phyloP scores from a whole-genome alignment of 2,113 vertebrate genomes.

The Lanius ludovicianus region DNA sequence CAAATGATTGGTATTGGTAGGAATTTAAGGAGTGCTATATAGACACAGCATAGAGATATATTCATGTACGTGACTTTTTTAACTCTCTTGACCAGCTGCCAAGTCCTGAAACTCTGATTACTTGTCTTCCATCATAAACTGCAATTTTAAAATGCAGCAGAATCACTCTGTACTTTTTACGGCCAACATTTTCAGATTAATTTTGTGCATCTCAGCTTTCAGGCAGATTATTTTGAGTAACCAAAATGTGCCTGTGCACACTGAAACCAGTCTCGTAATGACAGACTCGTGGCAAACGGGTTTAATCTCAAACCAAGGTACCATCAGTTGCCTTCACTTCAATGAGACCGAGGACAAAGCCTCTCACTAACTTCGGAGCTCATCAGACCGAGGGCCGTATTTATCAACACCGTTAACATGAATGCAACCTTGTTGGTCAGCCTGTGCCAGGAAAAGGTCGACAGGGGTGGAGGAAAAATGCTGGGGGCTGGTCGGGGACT shows the following conservation, averaged over 20 bases:
- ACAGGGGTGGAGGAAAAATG: background rate
- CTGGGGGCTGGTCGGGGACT: fast-evolving
- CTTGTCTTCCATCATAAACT: background rate
- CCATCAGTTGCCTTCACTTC: fast-evolving
- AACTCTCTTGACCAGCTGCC: background rate
- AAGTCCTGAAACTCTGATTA: background rate
- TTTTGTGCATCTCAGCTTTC: background rate
- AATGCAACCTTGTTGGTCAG: too few species aligned
- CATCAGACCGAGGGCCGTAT: fast-evolving
- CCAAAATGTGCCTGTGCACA: background rate
- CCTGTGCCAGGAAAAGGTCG: too few species aligned
- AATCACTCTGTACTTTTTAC: background rate
- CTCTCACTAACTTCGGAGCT: background rate
- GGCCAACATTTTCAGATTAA: background rate
- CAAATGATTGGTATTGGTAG: background rate
- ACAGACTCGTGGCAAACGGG: fast-evolving
- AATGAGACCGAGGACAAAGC: background rate
- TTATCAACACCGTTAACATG: fast-evolving
- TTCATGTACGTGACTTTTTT: fast-evolving
- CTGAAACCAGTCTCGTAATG: background rate
- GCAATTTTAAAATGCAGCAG: background rate
- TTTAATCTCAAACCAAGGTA: background rate
- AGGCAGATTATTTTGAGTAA: background rate
- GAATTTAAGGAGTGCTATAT: background rate
- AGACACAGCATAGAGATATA: background rate